These are phyloP conservation scores for Tetrax tetrax DNA, from an alignment of 2,113 vertebrate species.

Conservation along the genomic window DNA sequence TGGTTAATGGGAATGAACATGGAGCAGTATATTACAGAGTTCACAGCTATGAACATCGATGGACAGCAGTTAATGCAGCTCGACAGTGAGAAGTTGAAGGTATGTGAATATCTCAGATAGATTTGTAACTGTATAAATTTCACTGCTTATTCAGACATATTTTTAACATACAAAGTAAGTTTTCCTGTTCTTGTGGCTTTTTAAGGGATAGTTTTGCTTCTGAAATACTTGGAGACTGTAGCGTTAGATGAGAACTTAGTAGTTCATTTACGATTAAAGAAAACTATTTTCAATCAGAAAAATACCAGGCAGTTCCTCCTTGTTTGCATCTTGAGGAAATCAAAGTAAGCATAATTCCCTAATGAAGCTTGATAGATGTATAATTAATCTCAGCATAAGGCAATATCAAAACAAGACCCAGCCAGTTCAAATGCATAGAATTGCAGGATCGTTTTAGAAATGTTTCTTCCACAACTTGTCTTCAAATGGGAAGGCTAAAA, in stretches of 20 bases:
- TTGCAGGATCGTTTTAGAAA: background rate
- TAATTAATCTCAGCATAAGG: background rate
- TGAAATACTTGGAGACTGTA: background rate
- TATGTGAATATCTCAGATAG: slow-evolving; percentile 8
- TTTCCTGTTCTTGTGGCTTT: background rate
- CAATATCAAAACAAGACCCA: background rate
- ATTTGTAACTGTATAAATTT: background rate
- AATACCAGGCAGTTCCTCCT: background rate
- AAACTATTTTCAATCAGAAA: background rate
- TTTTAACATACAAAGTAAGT: background rate
- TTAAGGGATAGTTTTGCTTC: background rate
- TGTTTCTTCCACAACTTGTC: background rate
- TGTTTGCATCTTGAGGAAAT: background rate
- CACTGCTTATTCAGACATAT: background rate
- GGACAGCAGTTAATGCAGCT: slow-evolving; percentile 84
- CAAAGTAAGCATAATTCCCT: background rate
- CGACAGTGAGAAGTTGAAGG: slow-evolving; percentile 89
- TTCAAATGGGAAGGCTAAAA: background rate
- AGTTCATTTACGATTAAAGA: background rate
- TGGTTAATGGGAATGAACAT: slow-evolving; percentile 90
- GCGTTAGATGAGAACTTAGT: background rate
- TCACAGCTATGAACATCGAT: slow-evolving; percentile 82
- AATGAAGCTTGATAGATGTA: background rate
- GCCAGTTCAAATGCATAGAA: background rate
- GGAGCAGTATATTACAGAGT: slow-evolving; percentile 88